A percentile compares a stretch with the other conserved stretches of the same genome.
These are phyloP conservation scores for Mobula birostris DNA, from an alignment of 2,113 vertebrate genomes.

Conservation along the genomic window DNA sequence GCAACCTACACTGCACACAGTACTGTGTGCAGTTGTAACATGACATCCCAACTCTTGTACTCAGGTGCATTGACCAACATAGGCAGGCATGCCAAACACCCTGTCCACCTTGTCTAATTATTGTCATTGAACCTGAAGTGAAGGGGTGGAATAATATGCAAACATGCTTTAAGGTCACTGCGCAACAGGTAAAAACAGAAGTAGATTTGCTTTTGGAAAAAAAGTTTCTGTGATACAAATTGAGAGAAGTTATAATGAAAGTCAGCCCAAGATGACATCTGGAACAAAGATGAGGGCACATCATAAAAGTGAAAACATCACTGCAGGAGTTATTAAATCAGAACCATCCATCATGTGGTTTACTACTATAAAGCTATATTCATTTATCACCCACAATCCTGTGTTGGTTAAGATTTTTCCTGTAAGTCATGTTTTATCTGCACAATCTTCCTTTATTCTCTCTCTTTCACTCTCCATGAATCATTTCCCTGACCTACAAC, in stretches of 20 bases:
- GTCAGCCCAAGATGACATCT: not conserved
- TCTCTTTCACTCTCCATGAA: not conserved
- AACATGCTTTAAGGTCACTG: not conserved
- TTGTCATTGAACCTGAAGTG: not conserved
- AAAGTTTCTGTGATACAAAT: not conserved
- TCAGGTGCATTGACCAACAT: too few species aligned
- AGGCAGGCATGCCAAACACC: too few species aligned
- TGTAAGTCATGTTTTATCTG: too few species aligned
- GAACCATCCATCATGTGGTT: not conserved
- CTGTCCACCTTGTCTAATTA: not conserved
- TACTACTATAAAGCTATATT: not conserved
- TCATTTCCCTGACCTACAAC: not conserved
- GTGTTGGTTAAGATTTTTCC: too few species aligned
- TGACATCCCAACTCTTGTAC: too few species aligned
- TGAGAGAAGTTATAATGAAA: not conserved
- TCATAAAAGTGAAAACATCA: not conserved
- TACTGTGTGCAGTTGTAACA: too few species aligned
- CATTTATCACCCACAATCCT: not conserved
- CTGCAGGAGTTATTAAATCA: not conserved
- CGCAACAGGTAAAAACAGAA: too few species aligned
- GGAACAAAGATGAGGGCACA: not conserved
- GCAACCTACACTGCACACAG: too few species aligned
- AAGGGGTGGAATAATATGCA: not conserved
- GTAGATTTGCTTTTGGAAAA: not conserved
- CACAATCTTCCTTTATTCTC: not conserved